Evolutionary conservation across 1,140 invertebrate genomes (phyloP).

Genomic region (Elymnias hypermnestra): DNA sequence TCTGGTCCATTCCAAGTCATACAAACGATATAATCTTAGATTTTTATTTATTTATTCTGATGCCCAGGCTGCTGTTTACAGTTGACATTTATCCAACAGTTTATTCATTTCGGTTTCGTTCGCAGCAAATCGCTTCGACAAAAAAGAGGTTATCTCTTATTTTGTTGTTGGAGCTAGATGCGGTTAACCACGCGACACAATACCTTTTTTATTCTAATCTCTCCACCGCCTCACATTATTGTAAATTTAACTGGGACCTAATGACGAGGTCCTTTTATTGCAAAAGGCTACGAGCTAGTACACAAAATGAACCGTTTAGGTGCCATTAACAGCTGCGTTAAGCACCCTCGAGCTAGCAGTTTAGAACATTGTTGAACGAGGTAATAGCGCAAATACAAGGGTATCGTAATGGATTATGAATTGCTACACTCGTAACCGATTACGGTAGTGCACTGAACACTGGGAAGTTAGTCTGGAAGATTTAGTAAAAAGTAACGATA

Average conservation of each 20-base stretch:
- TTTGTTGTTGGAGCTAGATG: conserved; percentile 12
- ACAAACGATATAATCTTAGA: too few relatives aligned
- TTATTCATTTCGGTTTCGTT: too few relatives aligned
- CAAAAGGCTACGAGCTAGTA: conserved; percentile 17
- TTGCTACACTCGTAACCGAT: conserved; percentile 10
- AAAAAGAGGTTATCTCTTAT: too few relatives aligned
- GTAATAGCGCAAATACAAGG: conserved; percentile 29
- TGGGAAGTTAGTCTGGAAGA: conserved; percentile 26
- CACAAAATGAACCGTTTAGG: conserved; percentile 35
- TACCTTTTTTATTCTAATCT: conserved; percentile 40
- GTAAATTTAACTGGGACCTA: conserved; percentile 19
- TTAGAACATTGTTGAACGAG: conserved; percentile 40
- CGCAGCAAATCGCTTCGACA: too few relatives aligned
- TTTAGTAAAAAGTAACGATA: conserved; percentile 30
- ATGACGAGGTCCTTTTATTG: conserved; percentile 31
- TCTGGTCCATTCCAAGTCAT: too few relatives aligned
- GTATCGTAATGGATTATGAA: conserved; percentile 14
- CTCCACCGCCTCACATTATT: conserved; percentile 19
- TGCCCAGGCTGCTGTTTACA: too few relatives aligned
- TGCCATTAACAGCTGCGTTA: conserved; percentile 29
- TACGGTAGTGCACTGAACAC: background rate
- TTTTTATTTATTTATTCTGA: too few relatives aligned
- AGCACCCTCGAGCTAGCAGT: conserved; percentile 33
- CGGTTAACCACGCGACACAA: conserved; percentile 39
- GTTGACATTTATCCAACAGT: too few relatives aligned